These are phyloP conservation scores for Sisyra terminalis DNA, from an alignment of 2,888 invertebrate species.

Conservation along the genomic window DNA sequence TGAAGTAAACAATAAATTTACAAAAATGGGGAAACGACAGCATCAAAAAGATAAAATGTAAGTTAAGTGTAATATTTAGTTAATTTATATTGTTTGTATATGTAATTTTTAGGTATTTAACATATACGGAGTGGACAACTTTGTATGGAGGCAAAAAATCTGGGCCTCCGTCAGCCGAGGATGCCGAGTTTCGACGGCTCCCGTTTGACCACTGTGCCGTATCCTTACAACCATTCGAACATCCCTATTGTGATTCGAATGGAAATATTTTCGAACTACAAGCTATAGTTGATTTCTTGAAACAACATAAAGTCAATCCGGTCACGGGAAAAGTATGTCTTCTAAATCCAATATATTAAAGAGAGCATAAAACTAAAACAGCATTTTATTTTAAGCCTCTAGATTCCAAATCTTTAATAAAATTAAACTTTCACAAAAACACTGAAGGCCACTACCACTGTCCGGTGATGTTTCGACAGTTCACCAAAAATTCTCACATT, in stretches of 20 bases:
- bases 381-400: conserved; percentile 39
- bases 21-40: conserved; percentile 82
- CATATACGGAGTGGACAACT: conserved; percentile 79
- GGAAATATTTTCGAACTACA: conserved; percentile 90
- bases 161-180: conserved; percentile 50
- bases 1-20: conserved; percentile 2
- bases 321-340: conserved; percentile 64
- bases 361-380: too few relatives aligned
- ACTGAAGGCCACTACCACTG: conserved; percentile 73
- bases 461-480: conserved; percentile 82
- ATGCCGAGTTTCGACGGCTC: conserved; percentile 72
- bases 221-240: conserved; percentile 79
- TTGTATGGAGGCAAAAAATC: conserved; percentile 74
- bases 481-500: conserved; percentile 88
- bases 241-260: conserved; percentile 76
- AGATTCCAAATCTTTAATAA: conserved; percentile 64
- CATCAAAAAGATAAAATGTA: conserved; percentile 92
- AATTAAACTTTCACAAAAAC: conserved; percentile 81
- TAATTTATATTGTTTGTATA: conserved; percentile 6
- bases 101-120: conserved; percentile 47
- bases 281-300: conserved; percentile 71
- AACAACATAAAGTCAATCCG: conserved; percentile 86
- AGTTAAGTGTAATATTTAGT: conserved; percentile 15
- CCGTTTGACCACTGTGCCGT: conserved; percentile 89
- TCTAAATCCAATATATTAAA: not conserved